Evolutionary conservation across 1,140 invertebrate species (phyloP), one percentile per base, ranked within the genome.

Genomic region (Ceratina japonica): DNA sequence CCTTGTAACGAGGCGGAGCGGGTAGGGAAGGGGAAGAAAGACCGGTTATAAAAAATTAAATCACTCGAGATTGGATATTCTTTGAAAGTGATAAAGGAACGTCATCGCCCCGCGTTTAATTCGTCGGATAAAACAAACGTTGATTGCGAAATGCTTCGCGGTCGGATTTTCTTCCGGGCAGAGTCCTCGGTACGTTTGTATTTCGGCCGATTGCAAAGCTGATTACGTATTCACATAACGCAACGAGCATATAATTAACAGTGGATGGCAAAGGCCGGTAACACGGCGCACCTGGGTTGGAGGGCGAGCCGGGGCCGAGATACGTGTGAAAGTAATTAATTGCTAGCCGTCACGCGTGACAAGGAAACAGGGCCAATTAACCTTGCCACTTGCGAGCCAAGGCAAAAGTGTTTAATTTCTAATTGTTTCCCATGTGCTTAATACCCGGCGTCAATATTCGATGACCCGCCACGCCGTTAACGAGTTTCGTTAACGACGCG

Each of bases 251-350:
- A 75, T 83, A 84, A 84, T 83, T 80, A 84, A 83, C 81, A 44
- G 37, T 44, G 37, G 37, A 44, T 44, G 37, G 37, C 37, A 44
- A 44, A 44, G 37, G 37, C 37, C 37, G 37, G 37, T 44, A 44
- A 44, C 37, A 44, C 37, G 37, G 37, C 37, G 37, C 37, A 44
- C 37, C 37, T 44, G 37, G 37, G 37, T 44, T 83, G 70, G 75
- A 24, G 44, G 15, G n/a, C n/a, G 27, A 27, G 54, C 59, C 22
- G 27, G 64, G 56, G 22, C 62, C 54, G 61, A 59, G 69, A 54
- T 71, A 75, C 22, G 71, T 75, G 81, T 79, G 65, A 83, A 80
- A 80, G 76, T 74, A 83, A 84, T 84, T 84, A 84, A 84, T 84
- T 69, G 63, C 72, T 10, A n/a, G 24, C 12, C 24, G 82, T 76